Evolutionary conservation across 2,797 vertebrate species (phyloP), one percentile per base, ranked within the genome.

Genomic region (Poecilia picta): DNA sequence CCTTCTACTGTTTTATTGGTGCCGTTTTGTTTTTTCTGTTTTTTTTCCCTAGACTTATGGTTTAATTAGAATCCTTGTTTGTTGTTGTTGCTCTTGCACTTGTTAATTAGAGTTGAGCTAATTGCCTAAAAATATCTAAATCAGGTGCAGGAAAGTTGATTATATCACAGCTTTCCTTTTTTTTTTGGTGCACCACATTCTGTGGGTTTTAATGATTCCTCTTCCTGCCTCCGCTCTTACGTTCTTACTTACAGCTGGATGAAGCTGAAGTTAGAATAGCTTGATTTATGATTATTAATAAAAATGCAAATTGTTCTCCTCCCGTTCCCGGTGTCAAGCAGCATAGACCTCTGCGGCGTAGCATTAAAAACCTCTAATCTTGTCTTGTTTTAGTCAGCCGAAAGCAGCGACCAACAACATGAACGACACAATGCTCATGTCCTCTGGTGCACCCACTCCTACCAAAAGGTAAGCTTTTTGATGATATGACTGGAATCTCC

Each of bases 401-500:
- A 94, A 93, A 93, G 89, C 95, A 83, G 93, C 95, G 89, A 88
- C 91, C 94, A 84, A 92, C 84, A 97, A 96, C 94, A 98, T 98
- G 98, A 98, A 97, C 43, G 97, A 99, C 92, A 93, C 97, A 89
- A 81, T 97, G 96, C 95, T 97, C 92, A 89, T 95, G 93, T 98
- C 97, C 90, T 98, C 98, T 0, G 97, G 97, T 93, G 96, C 94
- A 0, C 97, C 97, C 13, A 98, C 98, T 1, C 97, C 97, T 3
- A 97, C 96, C 36, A 97, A 98, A 94, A 99, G 98, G 98, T 99
- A 96, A 74, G 94, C 77, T 76, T 74, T 75, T 46, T 51, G 43
- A 80, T 75, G 49, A 53, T 74, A 4, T 72, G 45, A n/a, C 28
- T 76, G 76, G 16, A 15, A 49, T 76, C 18, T 71, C 25, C 36